Conservation (phyloP, 2,797 vertebrate species). For the Hydrocynus forskahlii region DNA sequence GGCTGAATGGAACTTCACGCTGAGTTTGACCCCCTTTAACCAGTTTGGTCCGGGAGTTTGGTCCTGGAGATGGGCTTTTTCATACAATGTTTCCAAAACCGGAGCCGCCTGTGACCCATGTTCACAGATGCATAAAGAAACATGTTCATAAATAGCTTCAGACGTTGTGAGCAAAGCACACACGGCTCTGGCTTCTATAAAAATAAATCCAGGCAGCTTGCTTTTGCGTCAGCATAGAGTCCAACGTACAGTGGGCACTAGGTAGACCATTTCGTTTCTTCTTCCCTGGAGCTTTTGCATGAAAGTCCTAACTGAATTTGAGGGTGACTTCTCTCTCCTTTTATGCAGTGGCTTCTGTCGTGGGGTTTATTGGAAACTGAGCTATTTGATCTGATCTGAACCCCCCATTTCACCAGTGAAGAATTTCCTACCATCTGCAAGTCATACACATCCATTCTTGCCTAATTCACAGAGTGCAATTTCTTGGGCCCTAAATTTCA, state of each 20-base stretch:
- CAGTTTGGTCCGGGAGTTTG: not conserved
- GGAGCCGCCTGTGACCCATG: constrained; percentile 22
- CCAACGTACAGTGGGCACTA: not conserved
- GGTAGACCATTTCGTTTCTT: constrained; percentile 21
- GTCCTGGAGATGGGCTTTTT: constrained; percentile 17
- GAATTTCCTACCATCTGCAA: constrained; percentile 27
- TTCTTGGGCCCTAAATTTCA: constrained; percentile 21
- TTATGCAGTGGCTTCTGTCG: constrained; percentile 31
- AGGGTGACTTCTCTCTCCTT: constrained; percentile 47
- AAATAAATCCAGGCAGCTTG: not conserved
- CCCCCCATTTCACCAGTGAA: constrained; percentile 24
- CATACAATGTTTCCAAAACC: not conserved
- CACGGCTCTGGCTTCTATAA: constrained; percentile 1
- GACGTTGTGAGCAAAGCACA: constrained; percentile 22
- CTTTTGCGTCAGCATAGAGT: not conserved
- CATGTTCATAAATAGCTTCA: constrained; percentile 25
- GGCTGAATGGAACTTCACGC: not conserved
- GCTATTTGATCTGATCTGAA: constrained; percentile 40
- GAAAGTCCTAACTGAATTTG: constrained; percentile 21
- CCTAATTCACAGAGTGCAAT: constrained; percentile 22
- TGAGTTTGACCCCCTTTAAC: constrained; percentile 2
- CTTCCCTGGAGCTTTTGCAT: constrained; percentile 24
- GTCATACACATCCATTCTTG: constrained; percentile 36
- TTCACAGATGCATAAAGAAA: constrained; percentile 45
- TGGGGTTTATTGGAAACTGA: constrained; percentile 23